Evolutionary conservation across 2,113 vertebrate species (phyloP).

Genomic region (Toxotes jaculatrix): DNA sequence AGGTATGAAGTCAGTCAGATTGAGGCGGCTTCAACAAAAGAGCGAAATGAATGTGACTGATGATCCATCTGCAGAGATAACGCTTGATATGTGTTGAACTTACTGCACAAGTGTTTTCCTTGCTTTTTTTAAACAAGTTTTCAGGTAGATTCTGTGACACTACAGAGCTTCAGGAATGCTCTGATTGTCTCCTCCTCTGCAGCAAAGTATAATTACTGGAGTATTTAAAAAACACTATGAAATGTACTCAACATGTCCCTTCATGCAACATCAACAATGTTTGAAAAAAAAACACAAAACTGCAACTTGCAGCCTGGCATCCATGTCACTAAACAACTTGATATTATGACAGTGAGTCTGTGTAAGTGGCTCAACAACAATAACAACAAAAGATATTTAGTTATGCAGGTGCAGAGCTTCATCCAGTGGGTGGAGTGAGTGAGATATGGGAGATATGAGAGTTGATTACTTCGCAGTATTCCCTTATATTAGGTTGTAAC

Average conservation of each 20-base stretch:
- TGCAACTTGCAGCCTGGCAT: not conserved
- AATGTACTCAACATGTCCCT: constrained; percentile 31
- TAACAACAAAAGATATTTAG: not conserved
- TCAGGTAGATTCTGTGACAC: not conserved
- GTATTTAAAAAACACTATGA: not conserved
- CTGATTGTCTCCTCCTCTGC: constrained; percentile 3
- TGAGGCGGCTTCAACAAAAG: not conserved
- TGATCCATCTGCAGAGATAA: not conserved
- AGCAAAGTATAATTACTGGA: constrained; percentile 27
- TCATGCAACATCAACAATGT: constrained; percentile 27
- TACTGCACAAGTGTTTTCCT: not conserved
- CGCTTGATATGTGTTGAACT: not conserved
- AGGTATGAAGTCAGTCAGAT: constrained; percentile 14
- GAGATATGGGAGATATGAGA: not conserved
- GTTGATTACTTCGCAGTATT: not conserved
- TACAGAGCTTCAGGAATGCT: constrained; percentile 34
- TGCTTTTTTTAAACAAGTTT: not conserved
- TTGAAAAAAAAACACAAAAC: not conserved
- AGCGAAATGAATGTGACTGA: not conserved
- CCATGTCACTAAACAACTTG: not conserved
- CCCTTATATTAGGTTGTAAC: not conserved
- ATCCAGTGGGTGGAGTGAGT: not conserved
- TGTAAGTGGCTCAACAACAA: not conserved
- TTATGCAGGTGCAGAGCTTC: not conserved
- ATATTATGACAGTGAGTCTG: not conserved